Conservation (phyloP, 1,140 invertebrate genomes). For the Lasioglossum albipes region DNA sequence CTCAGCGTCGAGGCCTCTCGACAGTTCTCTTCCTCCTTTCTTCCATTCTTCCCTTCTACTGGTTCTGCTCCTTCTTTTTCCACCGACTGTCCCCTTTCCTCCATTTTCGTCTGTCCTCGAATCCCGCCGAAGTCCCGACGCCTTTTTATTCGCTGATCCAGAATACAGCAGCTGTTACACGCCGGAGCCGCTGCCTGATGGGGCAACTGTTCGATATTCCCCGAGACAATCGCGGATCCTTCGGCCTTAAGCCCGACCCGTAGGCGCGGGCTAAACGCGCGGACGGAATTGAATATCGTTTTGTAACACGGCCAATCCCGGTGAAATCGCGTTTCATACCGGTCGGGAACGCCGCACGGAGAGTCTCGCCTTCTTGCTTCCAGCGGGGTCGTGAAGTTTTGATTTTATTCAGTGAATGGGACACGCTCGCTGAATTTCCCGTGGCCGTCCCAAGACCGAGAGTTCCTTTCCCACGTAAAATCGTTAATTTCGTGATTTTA, state of each 20-base stretch:
- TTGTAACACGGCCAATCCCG: not conserved
- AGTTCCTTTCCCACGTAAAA: too few species aligned
- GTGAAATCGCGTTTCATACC: conserved; percentile 3
- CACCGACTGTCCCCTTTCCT: not conserved
- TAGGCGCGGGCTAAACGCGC: not conserved
- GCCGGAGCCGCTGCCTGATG: conserved; percentile 12
- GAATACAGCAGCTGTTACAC: conserved; percentile 61
- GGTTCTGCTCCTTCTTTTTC: not conserved
- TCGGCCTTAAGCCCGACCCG: conserved; percentile 35
- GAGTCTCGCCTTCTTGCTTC: too few species aligned
- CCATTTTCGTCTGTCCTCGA: conserved; percentile 3
- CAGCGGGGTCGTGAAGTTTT: not conserved
- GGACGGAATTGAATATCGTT: conserved; percentile 32
- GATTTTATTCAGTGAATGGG: conserved; percentile 2
- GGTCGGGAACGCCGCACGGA: not conserved
- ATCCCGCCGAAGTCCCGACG: not conserved
- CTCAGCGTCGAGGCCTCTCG: conserved; percentile 54
- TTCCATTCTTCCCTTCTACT: not conserved
- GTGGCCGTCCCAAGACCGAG: too few species aligned
- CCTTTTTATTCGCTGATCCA: conserved; percentile 59
- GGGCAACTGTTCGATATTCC: conserved; percentile 58
- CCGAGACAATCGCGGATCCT: conserved; percentile 28
- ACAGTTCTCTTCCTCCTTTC: not conserved
- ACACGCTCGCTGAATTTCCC: not conserved
- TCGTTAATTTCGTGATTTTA: too few species aligned